Conservation (phyloP, 2,797 vertebrate genomes). For the Octomys mimax region DNA sequence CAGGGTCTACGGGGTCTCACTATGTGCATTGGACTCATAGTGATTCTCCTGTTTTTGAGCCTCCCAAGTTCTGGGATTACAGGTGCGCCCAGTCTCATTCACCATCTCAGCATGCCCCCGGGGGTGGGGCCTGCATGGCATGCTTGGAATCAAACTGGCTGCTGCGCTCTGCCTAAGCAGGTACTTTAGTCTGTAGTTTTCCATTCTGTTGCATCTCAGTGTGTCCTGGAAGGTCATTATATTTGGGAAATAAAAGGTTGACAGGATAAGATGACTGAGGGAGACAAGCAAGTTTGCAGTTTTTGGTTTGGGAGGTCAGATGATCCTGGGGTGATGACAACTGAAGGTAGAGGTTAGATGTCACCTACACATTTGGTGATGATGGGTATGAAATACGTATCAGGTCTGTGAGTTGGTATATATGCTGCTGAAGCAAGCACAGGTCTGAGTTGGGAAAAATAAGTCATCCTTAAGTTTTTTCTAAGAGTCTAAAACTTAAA, state of each 20-base stretch:
- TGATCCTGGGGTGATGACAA: background rate
- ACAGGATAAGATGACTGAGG: background rate
- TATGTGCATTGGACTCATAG: too few relatives aligned
- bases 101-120: too few relatives aligned
- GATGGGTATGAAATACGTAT: background rate
- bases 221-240: background rate
- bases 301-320: slow-evolving; percentile 25
- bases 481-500: background rate
- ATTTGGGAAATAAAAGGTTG: slow-evolving; percentile 42
- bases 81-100: too few relatives aligned
- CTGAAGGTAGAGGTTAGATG: background rate
- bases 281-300: background rate
- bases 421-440: too few relatives aligned
- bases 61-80: too few relatives aligned
- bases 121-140: too few relatives aligned
- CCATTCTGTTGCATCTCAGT: background rate
- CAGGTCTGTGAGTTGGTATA: background rate
- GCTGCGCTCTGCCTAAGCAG: too few relatives aligned
- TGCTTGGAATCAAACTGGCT: too few relatives aligned
- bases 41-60: too few relatives aligned
- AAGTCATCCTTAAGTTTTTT: background rate
- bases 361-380: background rate
- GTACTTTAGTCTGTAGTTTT: background rate
- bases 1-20: too few relatives aligned
- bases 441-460: slow-evolving; percentile 8